phyloP scores from a whole-genome alignment of 2,888 invertebrate genomes.

The Rhabditophanes sp. region DNA sequence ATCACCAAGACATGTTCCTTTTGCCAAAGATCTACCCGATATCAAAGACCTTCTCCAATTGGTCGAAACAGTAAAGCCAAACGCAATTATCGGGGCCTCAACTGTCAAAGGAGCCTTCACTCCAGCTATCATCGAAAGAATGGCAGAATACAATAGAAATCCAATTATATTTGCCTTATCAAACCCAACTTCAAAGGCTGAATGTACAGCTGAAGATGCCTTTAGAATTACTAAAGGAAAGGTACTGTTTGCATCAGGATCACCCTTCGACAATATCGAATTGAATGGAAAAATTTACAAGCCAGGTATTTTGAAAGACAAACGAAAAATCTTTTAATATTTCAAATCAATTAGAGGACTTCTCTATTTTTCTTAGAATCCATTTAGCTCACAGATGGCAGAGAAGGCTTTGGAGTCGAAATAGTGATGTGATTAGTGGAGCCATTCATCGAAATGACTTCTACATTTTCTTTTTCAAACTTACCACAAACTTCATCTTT shows the following conservation, averaged over 20 bases:
- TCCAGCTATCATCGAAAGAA: slow-evolving; percentile 63
- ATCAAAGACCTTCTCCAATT: slow-evolving; percentile 65
- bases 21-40: slow-evolving; percentile 63
- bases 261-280: slow-evolving; percentile 74
- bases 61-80: slow-evolving; percentile 73
- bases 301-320: no score
- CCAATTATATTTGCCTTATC: slow-evolving; percentile 94
- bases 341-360: no score
- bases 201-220: slow-evolving; percentile 97
- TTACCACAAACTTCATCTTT: no score
- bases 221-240: slow-evolving; percentile 77
- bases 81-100: slow-evolving; percentile 67
- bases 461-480: no score
- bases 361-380: no score
- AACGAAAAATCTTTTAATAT: no score
- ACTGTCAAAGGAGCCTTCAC: slow-evolving; percentile 80
- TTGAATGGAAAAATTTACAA: slow-evolving; percentile 63
- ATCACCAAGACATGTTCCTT: slow-evolving; percentile 54
- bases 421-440: no score
- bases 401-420: no score
- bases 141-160: slow-evolving; percentile 65
- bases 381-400: no score
- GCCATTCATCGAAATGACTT: no score
- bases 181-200: slow-evolving; percentile 92
- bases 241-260: slow-evolving; percentile 83